Conservation (phyloP, 2,113 vertebrate genomes). For the Hypocryptadius cinnamomeus region DNA sequence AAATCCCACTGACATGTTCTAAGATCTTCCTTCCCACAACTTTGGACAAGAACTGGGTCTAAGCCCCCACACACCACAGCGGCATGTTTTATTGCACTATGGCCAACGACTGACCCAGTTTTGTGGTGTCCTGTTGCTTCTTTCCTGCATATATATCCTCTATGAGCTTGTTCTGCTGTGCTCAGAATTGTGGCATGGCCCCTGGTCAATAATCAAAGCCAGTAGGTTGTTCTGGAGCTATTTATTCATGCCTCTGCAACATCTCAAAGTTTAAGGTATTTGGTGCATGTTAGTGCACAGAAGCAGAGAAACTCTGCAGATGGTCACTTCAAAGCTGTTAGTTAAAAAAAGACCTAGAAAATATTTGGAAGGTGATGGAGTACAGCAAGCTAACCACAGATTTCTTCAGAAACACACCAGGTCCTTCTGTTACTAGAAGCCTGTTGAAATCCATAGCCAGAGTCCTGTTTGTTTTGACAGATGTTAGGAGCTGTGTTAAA, state of each 20-base stretch:
- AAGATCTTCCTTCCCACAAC: not conserved
- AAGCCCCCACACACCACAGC: rapidly evolving
- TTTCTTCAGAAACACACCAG: not conserved
- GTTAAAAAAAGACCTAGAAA: not conserved
- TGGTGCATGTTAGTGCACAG: not conserved
- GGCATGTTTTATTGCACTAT: not conserved
- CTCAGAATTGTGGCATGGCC: rapidly evolving
- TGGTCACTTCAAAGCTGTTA: not conserved
- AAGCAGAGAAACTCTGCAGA: not conserved
- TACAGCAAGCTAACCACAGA: not conserved
- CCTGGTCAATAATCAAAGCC: not conserved
- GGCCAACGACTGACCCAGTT: rapidly evolving
- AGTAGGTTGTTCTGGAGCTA: not conserved
- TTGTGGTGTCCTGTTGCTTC: not conserved
- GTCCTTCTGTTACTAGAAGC: not conserved
- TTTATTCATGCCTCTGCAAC: not conserved
- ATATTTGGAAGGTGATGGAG: not conserved
- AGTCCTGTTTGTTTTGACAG: not conserved
- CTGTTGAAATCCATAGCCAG: not conserved
- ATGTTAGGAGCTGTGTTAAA: not conserved
- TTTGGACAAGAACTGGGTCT: not conserved
- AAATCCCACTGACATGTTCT: not conserved
- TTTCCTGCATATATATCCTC: not conserved
- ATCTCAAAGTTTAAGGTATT: not conserved
- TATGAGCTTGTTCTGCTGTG: not conserved